Conservation (phyloP, 2,113 vertebrate genomes). For the Corythoichthys haematopterus region DNA sequence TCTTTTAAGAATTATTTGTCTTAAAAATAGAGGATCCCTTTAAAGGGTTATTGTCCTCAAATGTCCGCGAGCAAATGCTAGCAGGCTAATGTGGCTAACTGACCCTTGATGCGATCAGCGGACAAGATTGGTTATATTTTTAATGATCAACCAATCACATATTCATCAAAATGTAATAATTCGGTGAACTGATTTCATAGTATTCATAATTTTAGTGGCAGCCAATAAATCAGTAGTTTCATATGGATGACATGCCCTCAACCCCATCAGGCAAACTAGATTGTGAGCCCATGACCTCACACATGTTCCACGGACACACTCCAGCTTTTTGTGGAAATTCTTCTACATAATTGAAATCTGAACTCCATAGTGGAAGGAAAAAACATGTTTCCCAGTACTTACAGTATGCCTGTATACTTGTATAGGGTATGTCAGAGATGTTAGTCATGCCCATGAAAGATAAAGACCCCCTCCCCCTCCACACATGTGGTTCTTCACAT, state of each 20-base stretch:
- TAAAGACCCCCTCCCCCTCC: background rate
- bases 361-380: background rate
- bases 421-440: background rate
- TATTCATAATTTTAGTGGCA: too few relatives aligned
- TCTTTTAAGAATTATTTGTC: too few relatives aligned
- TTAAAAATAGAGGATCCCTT: too few relatives aligned
- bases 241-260: background rate
- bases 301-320: background rate
- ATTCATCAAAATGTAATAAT: too few relatives aligned
- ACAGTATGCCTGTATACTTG: background rate
- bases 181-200: too few relatives aligned
- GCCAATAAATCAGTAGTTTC: background rate
- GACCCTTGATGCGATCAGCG: too few relatives aligned
- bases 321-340: background rate
- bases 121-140: too few relatives aligned
- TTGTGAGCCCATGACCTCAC: background rate
- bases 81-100: too few relatives aligned
- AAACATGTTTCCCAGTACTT: background rate
- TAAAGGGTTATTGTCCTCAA: too few relatives aligned
- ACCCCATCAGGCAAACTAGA: background rate
- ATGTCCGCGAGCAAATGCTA: too few relatives aligned
- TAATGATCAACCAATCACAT: too few relatives aligned
- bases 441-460: background rate
- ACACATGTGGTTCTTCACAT: slow-evolving; percentile 12
- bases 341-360: background rate